These are phyloP conservation scores for Lepilemur septentrionalis DNA, from an alignment of 2,797 vertebrate species.

Conservation along the genomic window DNA sequence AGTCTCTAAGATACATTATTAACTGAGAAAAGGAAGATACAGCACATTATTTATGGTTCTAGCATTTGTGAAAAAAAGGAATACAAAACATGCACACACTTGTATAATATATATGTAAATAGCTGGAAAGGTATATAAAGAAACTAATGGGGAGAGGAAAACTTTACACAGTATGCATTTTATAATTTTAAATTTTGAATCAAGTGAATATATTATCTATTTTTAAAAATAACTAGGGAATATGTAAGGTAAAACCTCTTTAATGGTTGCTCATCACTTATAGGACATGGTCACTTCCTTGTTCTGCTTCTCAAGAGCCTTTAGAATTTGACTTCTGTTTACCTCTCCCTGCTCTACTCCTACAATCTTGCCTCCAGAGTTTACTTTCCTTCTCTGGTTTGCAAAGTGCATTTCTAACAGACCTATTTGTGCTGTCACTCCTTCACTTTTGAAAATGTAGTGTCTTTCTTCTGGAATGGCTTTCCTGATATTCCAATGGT, in stretches of 20 bases:
- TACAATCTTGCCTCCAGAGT: neutral
- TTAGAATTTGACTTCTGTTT: constrained; percentile 10
- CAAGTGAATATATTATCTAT: neutral
- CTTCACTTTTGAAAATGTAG: neutral
- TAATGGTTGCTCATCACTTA: neutral
- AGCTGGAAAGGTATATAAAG: neutral
- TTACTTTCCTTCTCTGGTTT: neutral
- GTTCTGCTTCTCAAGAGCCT: neutral
- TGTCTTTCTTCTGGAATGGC: neutral
- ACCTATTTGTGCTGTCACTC: neutral
- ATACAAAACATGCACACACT: neutral
- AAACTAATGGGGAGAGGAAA: neutral
- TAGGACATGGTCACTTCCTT: neutral
- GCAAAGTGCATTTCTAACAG: neutral
- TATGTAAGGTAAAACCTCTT: neutral
- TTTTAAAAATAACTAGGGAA: neutral
- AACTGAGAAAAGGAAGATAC: neutral
- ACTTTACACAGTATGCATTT: neutral
- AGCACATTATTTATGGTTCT: neutral
- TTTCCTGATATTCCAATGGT: neutral
- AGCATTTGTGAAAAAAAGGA: neutral
- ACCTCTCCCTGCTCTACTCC: neutral
- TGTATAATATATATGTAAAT: neutral
- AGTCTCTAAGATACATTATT: neutral
- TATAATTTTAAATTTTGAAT: neutral